Conservation (phyloP, 1,140 invertebrate genomes). For the Danaus plexippus region DNA sequence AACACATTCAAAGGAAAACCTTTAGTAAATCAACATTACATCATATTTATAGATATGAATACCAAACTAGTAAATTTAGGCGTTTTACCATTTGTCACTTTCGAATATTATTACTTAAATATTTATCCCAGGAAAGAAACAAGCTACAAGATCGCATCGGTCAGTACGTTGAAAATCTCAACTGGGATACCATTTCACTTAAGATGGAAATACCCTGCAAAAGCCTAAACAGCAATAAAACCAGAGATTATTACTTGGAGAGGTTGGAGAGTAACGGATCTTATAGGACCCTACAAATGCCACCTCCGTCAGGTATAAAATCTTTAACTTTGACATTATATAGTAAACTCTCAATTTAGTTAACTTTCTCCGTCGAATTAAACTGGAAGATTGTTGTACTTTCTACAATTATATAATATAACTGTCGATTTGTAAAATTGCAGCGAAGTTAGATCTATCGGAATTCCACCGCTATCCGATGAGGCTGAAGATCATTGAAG, state of each 20-base stretch:
- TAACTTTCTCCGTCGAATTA: conserved; percentile 1
- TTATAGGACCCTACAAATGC: conserved; percentile 55
- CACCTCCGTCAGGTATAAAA: conserved; percentile 31
- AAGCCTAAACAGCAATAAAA: conserved; percentile 29
- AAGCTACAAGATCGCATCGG: conserved; percentile 37
- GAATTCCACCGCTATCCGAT: conserved; percentile 55
- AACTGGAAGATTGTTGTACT: not conserved
- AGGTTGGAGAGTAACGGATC: conserved; percentile 43
- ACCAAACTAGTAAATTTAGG: too few species aligned
- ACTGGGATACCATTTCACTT: conserved; percentile 44
- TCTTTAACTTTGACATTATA: not conserved
- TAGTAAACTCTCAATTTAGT: not conserved
- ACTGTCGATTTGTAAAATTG: not conserved
- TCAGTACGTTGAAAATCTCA: conserved; percentile 47
- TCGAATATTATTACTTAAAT: not conserved
- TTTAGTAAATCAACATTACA: too few species aligned
- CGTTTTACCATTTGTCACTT: too few species aligned
- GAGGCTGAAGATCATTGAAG: conserved; percentile 51
- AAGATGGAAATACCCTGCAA: conserved; percentile 60
- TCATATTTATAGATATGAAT: too few species aligned
- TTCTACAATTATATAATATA: not conserved
- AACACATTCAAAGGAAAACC: not conserved
- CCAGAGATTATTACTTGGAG: conserved; percentile 50
- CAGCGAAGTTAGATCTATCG: conserved; percentile 49
- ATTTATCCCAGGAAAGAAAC: conserved; percentile 40